phyloP scores from a whole-genome alignment of 1,140 invertebrate genomes.

The Wasmannia auropunctata region DNA sequence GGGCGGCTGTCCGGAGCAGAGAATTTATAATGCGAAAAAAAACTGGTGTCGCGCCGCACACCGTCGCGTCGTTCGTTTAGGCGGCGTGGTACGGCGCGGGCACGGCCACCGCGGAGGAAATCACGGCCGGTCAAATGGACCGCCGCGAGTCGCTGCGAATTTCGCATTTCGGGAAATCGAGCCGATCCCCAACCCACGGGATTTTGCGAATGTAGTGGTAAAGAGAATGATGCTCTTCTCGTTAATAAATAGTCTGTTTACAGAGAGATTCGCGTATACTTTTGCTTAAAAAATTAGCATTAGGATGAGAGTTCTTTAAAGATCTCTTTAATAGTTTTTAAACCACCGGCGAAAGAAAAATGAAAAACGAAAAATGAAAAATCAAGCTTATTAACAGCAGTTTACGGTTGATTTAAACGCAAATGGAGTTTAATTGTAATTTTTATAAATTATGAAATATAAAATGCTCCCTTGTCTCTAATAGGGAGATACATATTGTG shows the following conservation, averaged over 20 bases:
- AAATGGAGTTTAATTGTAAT: not conserved
- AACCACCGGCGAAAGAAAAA: not conserved
- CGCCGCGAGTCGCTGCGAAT: conserved; percentile 8
- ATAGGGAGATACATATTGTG: not conserved
- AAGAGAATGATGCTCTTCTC: not conserved
- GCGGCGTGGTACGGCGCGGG: conserved; percentile 23
- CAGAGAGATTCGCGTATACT: not conserved
- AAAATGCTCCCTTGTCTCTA: not conserved
- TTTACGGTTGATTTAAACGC: not conserved
- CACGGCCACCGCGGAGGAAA: conserved; percentile 59
- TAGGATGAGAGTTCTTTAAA: not conserved
- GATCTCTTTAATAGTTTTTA: not conserved
- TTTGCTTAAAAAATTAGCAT: not conserved
- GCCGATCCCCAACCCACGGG: conserved; percentile 27
- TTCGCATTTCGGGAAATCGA: conserved; percentile 65
- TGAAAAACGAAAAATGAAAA: not conserved
- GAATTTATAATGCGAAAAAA: conserved; percentile 80
- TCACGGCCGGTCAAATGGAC: conserved; percentile 63
- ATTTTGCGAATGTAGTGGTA: conserved; percentile 21
- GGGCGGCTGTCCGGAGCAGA: conserved; percentile 76
- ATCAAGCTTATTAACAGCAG: not conserved
- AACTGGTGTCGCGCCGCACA: conserved; percentile 48
- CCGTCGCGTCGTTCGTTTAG: conserved; percentile 62
- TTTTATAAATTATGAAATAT: not conserved
- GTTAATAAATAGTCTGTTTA: not conserved